Evolutionary conservation across 2,888 invertebrate species (phyloP), one percentile per base, ranked within the genome.

Genomic region (Melolontha melolontha): DNA sequence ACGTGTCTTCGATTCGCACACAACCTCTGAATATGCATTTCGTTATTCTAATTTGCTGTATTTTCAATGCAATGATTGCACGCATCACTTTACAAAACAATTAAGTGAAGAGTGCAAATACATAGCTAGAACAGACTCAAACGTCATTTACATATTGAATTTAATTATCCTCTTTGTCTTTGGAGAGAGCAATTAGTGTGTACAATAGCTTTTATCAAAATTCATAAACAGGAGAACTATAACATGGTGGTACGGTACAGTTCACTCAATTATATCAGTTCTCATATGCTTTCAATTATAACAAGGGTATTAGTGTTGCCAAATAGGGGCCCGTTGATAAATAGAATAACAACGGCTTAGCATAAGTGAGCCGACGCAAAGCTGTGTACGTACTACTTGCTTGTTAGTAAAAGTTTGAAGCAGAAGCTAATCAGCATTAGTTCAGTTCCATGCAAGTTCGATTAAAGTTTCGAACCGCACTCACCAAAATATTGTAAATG

Each of bases 191-290:
- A 59, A 59, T 59, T 59, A 47, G 47, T 12, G 10, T 44, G 29
- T 12, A 59, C 59, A 59, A 59, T 59, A 17, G 59, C 44, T 41
- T 47, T 47, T 59, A 47, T 59, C 47, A 59, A 59, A 44, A 59
- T 34, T 47, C 44, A 27, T 44, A 59, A 44, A 47, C 47, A 59
- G 29, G 22, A 41, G 29, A 8, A 44, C 8, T 27, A 34, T 59
- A 59, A 6, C 11, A 52, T 14, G 29, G 29, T 27, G 29, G 27
- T 44, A 14, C 27, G 27, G 27, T 27, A 11, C 34, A 27, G 29
- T 12, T 14, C 44, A 59, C 41, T 41, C 44, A 47, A 29, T 47
- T 47, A 47, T n/a, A 16, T 47, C 29, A 10, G 16, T 34, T 34
- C 34, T 6, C 34, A 34, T 6, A 34, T 34, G 34, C 34, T 34